phyloP scores from a whole-genome alignment of 2,113 vertebrate species.

The Galbula dea region DNA sequence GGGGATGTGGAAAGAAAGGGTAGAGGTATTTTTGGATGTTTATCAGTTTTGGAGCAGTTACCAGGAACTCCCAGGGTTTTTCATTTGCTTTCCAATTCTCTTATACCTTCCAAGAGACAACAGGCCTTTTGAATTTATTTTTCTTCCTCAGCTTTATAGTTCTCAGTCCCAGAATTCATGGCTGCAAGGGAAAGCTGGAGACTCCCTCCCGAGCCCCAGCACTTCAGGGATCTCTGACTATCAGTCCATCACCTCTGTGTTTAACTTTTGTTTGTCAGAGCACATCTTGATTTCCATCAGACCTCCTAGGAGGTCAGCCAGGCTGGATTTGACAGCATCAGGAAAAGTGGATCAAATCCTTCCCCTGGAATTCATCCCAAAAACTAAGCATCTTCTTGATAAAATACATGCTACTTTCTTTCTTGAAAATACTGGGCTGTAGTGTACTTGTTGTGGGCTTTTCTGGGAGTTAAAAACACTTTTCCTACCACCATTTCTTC shows the following conservation, averaged over 20 bases:
- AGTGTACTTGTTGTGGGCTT: accelerated
- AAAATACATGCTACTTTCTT: background rate
- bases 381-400: background rate
- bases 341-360: background rate
- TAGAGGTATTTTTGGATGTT: background rate
- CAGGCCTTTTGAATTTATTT: background rate
- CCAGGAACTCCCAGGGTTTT: background rate
- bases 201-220: background rate
- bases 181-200: background rate
- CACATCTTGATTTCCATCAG: conserved; percentile 27
- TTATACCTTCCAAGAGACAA: background rate
- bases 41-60: background rate
- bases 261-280: conserved; percentile 17
- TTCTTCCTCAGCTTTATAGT: background rate
- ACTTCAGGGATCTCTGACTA: background rate
- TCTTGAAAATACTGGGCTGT: background rate
- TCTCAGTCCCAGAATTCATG: background rate
- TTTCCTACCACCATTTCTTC: background rate
- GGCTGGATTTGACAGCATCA: conserved; percentile 18
- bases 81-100: background rate
- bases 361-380: background rate
- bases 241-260: background rate
- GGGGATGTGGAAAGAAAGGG: background rate
- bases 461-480: background rate
- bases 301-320: conserved; percentile 20